Percentiles rank a stretch among this genome's conserved stretches.
Conservation (phyloP, 2,113 vertebrate species). For the Camelus bactrianus region DNA sequence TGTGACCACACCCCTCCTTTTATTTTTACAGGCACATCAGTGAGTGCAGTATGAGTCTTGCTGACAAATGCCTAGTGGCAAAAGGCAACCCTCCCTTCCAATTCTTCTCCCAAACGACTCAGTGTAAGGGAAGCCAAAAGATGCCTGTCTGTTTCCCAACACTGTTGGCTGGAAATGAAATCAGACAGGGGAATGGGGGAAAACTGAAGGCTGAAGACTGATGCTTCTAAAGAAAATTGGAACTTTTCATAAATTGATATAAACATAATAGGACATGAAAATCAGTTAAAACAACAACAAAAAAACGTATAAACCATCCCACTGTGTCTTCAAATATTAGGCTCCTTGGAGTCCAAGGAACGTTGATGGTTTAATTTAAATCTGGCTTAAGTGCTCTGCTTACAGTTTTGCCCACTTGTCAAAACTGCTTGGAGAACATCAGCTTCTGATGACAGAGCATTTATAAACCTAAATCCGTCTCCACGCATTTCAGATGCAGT, state of each 20-base stretch:
- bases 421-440: neutral
- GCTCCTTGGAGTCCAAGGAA: conserved; percentile 9
- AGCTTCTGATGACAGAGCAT: conserved; percentile 36
- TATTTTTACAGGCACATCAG: neutral
- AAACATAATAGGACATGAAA: neutral
- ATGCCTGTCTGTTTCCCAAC: neutral
- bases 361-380: neutral
- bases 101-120: neutral
- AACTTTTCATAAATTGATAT: neutral
- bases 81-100: neutral
- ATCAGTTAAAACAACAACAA: neutral
- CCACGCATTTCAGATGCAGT: neutral
- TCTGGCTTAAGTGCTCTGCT: neutral
- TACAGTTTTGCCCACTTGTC: conserved; percentile 16
- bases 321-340: neutral
- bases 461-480: conserved; percentile 36
- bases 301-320: neutral
- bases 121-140: neutral
- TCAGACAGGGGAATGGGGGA: neutral
- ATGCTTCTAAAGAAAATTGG: conserved; percentile 36
- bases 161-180: neutral
- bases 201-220: neutral
- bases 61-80: neutral
- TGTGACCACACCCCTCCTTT: neutral
- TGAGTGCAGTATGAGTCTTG: neutral